Evolutionary conservation across 1,140 invertebrate species (phyloP), one percentile per base, ranked within the genome.

Genomic region (Alviniconcha marisindica): DNA sequence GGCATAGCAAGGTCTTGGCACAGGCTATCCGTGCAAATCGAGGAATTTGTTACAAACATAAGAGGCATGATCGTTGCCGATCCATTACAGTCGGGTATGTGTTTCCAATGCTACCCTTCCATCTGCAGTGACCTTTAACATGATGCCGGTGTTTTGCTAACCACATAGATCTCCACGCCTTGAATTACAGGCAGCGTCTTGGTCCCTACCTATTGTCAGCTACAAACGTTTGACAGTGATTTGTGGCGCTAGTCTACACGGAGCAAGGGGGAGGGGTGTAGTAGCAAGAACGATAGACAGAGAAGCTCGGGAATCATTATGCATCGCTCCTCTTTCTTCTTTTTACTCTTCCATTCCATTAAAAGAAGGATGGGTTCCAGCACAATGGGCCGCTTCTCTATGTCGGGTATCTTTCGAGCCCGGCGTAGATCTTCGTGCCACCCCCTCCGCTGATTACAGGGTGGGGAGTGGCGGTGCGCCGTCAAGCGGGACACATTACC

Each of bases 71-170:
- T 48, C 44, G 44, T 24, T 15, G 4, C 69, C 69, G 69, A 71
- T 71, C 69, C 69, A 71, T 71, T 71, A 40, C 69, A 71, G 69
- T 2, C 10, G 33, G 69, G 69, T 71, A 71, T 71, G 69, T 71
- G 38, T 71, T 71, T 40, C 69, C 36, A 24, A 31, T 40, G 2
- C 21, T 40, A 31, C 69, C 69, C 69, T 71, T 71, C 36, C 69
- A 14, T 1, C 36, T 71, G 69, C 36, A 14, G 21, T 76, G 73
- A 76, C 73, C 73, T 54, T 54, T 76, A 48, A 76, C 73, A 76
- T 76, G 73, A 76, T 76, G 73, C 73, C 73, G 40, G 44, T 76
- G 73, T 76, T 76, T 76, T 76, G 73, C 73, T 76, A 76, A 76
- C 73, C 73, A 76, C 73, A 51, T 54, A 54, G 73, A 76, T 76